Percentiles rank a stretch among this genome's conserved stretches.
phyloP scores from a whole-genome alignment of 2,797 vertebrate species.

The Scyliorhinus canicula region DNA sequence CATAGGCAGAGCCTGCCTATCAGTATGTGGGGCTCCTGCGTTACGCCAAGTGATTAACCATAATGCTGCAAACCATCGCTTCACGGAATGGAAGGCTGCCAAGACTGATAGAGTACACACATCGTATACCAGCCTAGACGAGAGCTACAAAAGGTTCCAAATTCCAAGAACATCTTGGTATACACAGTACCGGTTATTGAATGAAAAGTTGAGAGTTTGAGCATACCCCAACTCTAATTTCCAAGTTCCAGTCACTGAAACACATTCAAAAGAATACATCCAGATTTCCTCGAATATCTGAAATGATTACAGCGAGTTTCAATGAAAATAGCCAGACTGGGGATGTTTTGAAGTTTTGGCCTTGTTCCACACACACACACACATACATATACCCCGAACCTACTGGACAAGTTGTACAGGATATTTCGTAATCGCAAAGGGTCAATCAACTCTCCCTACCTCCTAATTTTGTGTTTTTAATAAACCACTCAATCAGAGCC shows the following conservation, averaged over 20 bases:
- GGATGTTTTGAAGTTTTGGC: not conserved
- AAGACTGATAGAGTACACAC: no score
- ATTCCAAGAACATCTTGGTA: not conserved
- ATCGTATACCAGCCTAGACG: not conserved
- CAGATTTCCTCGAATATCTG: not conserved
- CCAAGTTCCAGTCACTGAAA: not conserved
- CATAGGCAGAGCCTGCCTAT: not conserved
- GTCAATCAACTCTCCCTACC: not conserved
- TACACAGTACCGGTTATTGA: not conserved
- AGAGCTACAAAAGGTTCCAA: not conserved
- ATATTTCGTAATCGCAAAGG: conserved; percentile 4
- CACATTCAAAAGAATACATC: not conserved
- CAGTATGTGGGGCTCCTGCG: no score
- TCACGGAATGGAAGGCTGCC: no score
- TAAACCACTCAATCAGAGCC: not conserved
- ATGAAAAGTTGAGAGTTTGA: not conserved
- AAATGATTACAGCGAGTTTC: not conserved
- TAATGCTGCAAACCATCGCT: no score
- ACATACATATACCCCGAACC: not conserved
- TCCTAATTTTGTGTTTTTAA: not conserved
- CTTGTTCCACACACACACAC: not conserved
- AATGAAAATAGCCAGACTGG: not conserved
- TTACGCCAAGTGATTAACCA: no score
- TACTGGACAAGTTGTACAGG: conserved; percentile 13
- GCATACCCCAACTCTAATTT: not conserved